phyloP scores from a whole-genome alignment of 1,140 invertebrate genomes.

The Tenebrio molitor region DNA sequence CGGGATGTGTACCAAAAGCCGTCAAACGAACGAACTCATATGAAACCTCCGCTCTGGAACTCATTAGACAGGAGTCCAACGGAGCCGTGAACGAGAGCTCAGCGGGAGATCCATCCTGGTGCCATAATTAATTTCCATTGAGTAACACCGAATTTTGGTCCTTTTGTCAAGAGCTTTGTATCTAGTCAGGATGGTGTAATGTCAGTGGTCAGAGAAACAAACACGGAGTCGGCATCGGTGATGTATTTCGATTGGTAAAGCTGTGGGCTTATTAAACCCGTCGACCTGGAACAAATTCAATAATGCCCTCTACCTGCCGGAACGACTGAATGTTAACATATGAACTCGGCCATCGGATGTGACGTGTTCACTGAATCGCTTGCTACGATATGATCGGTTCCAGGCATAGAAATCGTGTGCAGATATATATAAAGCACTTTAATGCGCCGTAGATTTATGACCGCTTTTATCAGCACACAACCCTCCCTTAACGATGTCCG shows the following conservation, averaged over 20 bases:
- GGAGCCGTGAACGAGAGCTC: conserved; percentile 16
- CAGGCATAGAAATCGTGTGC: conserved; percentile 56
- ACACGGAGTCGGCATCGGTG: conserved; percentile 47
- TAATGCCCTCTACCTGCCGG: conserved; percentile 50
- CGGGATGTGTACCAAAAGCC: neutral
- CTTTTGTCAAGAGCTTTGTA: conserved; percentile 49
- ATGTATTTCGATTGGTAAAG: conserved; percentile 51
- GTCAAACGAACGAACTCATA: neutral
- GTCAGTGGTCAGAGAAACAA: conserved; percentile 37
- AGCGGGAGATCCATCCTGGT: conserved; percentile 46
- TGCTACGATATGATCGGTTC: conserved; percentile 55
- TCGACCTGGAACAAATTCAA: conserved; percentile 44
- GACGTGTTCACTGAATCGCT: conserved; percentile 56
- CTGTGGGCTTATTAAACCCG: conserved; percentile 49
- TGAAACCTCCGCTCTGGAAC: neutral
- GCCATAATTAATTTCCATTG: conserved; percentile 52
- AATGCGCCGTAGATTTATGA: conserved; percentile 59
- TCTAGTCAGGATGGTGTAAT: conserved; percentile 38
- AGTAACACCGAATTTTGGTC: conserved; percentile 39
- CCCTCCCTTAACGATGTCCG: conserved; percentile 61
- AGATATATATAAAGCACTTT: conserved; percentile 59
- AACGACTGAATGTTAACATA: conserved; percentile 52
- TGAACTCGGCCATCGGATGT: conserved; percentile 51
- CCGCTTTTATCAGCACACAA: conserved; percentile 61
- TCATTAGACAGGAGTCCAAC: conserved; percentile 30